phyloP scores from a whole-genome alignment of 2,888 invertebrate species.

The Seira ritae region DNA sequence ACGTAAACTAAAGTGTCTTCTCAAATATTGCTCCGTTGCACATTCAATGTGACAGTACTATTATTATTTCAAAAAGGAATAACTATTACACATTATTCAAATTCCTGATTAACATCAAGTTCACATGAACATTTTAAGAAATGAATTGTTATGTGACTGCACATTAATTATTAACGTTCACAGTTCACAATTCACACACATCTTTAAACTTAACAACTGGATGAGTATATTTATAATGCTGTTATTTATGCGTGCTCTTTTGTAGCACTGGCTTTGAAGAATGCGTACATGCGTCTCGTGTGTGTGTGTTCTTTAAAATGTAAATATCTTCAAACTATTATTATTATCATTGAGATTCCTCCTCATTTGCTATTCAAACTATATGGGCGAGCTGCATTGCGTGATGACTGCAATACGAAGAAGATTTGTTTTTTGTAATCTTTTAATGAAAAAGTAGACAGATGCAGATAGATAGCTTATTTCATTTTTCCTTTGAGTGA shows the following conservation, averaged over 20 bases:
- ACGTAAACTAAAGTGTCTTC: no score
- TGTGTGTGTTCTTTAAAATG: background rate
- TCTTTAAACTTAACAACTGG: background rate
- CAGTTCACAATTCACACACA: background rate
- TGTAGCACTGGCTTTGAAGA: background rate
- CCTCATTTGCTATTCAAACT: background rate
- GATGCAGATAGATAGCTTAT: conserved; percentile 32
- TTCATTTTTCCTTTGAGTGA: conserved; percentile 25
- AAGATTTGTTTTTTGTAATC: conserved; percentile 47
- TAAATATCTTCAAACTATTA: background rate
- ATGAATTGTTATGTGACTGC: background rate
- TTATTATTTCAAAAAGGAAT: no score
- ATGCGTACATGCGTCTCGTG: background rate
- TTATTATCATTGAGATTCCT: background rate
- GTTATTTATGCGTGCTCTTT: conserved; percentile 37
- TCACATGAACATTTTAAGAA: no score
- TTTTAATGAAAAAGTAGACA: background rate
- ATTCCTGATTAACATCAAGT: no score
- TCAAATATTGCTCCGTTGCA: no score
- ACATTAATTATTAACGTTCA: background rate
- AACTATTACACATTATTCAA: no score
- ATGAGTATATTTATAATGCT: conserved; percentile 18
- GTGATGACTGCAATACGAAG: conserved; percentile 18
- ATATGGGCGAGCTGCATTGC: conserved; percentile 8
- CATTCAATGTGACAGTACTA: no score